A percentile compares a stretch with the other conserved stretches of the same genome.
Evolutionary conservation across 2,113 vertebrate species (phyloP).

Genomic region (Talpa occidentalis): DNA sequence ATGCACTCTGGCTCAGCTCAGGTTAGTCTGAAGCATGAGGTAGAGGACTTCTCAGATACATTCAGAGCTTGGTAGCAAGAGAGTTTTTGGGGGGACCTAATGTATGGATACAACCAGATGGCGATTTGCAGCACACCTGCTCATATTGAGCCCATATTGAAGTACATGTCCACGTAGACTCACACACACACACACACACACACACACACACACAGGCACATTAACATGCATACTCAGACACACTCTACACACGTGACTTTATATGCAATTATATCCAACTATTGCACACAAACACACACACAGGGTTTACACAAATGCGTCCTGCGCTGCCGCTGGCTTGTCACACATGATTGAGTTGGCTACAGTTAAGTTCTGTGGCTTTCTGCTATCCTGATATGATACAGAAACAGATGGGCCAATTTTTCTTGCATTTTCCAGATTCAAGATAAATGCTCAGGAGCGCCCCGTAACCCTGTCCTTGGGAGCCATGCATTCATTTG

Average conservation of each 20-base stretch:
- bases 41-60: neutral
- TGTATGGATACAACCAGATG: neutral
- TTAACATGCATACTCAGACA: neutral
- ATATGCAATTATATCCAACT: neutral
- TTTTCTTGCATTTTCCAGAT: constrained; percentile 78
- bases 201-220: neutral
- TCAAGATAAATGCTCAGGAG: constrained; percentile 70
- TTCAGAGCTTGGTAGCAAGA: constrained; percentile 2
- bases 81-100: neutral
- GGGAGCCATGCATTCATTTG: constrained; percentile 62
- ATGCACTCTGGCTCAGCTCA: neutral
- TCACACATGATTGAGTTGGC: constrained; percentile 75
- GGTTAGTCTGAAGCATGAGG: neutral
- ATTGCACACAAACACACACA: neutral
- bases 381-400: constrained; percentile 73
- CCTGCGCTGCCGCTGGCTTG: constrained; percentile 1
- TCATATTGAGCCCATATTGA: neutral
- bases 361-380: constrained; percentile 74
- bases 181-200: neutral
- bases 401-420: constrained; percentile 75
- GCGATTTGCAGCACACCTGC: neutral
- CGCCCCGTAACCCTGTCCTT: constrained; percentile 63
- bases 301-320: neutral
- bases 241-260: neutral
- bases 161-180: neutral